A percentile compares a stretch with the other conserved stretches of the same genome.
Conservation (phyloP, 2,113 vertebrate species). For the Condylura cristata region DNA sequence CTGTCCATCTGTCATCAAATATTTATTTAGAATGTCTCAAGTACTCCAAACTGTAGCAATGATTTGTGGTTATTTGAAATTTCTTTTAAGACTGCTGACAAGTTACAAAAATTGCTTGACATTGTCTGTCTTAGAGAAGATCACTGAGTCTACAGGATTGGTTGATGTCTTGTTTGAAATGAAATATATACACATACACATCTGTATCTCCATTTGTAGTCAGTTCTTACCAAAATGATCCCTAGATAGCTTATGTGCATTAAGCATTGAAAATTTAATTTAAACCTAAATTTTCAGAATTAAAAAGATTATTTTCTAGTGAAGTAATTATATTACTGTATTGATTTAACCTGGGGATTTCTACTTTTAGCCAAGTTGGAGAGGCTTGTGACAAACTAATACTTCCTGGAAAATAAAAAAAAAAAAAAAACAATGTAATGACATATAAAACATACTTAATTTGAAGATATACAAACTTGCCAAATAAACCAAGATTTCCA, state of each 20-base stretch:
- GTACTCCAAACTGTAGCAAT: slow-evolving; percentile 50
- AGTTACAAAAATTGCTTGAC: slow-evolving; percentile 47
- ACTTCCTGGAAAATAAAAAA: background rate
- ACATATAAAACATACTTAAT: background rate
- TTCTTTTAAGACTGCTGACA: slow-evolving; percentile 60
- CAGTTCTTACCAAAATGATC: background rate
- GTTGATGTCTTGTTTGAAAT: slow-evolving; percentile 18
- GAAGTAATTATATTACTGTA: background rate
- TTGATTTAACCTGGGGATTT: background rate
- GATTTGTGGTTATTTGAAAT: slow-evolving; percentile 65
- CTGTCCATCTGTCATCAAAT: slow-evolving; percentile 46
- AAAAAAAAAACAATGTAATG: background rate
- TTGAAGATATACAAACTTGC: background rate
- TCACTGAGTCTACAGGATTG: slow-evolving; percentile 19
- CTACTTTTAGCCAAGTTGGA: background rate
- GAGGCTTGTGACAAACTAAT: background rate
- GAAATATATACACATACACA: background rate
- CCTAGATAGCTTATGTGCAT: background rate
- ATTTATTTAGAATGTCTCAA: slow-evolving; percentile 51
- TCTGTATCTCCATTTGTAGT: background rate
- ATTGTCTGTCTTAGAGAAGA: slow-evolving; percentile 45
- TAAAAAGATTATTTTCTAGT: background rate
- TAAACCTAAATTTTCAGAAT: background rate
- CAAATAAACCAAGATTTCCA: background rate
- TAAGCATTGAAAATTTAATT: slow-evolving; percentile 22